phyloP scores from a whole-genome alignment of 2,797 vertebrate genomes.

The Neosilurus mollespiculum region DNA sequence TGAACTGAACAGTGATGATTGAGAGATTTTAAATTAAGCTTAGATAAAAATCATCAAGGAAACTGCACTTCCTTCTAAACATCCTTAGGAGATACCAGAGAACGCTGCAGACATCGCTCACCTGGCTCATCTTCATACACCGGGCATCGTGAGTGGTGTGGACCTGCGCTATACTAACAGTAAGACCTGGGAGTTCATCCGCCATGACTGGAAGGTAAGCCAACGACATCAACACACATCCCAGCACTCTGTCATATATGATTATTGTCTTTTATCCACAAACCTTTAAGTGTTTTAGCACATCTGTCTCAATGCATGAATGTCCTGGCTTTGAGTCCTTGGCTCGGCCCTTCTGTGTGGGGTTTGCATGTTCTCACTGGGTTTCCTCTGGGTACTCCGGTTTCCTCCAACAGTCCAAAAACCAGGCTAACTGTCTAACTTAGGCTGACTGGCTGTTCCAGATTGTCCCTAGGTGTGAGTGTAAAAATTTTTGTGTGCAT shows the following conservation, averaged over 20 bases:
- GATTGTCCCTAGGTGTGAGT: too few relatives aligned
- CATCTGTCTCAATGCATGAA: too few relatives aligned
- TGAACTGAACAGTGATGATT: background rate
- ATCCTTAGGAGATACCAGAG: slow-evolving; percentile 81
- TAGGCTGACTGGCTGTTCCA: too few relatives aligned
- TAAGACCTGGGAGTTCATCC: slow-evolving; percentile 75
- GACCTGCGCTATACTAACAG: slow-evolving; percentile 78
- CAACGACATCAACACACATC: background rate
- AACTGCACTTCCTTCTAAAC: background rate
- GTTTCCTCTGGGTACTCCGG: too few relatives aligned
- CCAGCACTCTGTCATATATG: too few relatives aligned
- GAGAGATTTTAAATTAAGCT: background rate
- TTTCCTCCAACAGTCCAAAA: too few relatives aligned
- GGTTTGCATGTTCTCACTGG: too few relatives aligned
- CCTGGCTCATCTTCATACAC: slow-evolving; percentile 75
- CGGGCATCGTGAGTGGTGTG: slow-evolving; percentile 71
- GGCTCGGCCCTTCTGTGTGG: too few relatives aligned
- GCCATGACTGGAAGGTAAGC: slow-evolving; percentile 81
- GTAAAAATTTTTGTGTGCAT: too few relatives aligned
- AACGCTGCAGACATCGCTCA: slow-evolving; percentile 79
- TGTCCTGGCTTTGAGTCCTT: too few relatives aligned
- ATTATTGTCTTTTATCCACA: background rate
- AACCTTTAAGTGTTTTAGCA: background rate
- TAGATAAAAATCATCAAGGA: background rate
- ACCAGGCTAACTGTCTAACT: too few relatives aligned